Conservation (phyloP, 1,140 invertebrate genomes). For the Brachionus asplanchnoidis region DNA sequence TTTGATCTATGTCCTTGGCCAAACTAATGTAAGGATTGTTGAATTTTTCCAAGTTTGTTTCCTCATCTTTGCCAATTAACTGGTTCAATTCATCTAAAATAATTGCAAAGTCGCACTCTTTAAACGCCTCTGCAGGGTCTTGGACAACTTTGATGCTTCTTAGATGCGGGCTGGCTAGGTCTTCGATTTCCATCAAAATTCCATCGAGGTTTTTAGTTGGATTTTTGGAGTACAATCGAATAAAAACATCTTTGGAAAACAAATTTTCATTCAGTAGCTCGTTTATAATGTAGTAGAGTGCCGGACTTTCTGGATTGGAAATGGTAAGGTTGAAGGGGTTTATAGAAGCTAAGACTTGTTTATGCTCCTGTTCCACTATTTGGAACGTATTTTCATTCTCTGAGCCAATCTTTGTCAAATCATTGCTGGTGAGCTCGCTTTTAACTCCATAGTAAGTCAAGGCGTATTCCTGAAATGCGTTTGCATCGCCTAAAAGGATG, state of each 20-base stretch:
- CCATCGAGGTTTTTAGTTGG: background rate
- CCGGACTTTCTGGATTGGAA: conserved; percentile 26
- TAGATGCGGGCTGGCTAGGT: background rate
- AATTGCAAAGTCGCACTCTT: conserved; percentile 26
- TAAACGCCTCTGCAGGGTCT: background rate
- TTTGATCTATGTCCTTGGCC: background rate
- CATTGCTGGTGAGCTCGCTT: conserved; percentile 49
- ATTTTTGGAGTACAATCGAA: conserved; percentile 17
- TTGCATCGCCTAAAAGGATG: conserved; percentile 56
- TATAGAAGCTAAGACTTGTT: background rate
- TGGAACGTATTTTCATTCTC: background rate
- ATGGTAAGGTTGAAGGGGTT: background rate
- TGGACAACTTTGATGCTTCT: conserved; percentile 20
- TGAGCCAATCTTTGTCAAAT: conserved; percentile 47
- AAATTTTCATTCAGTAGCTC: background rate
- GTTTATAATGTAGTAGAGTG: conserved; percentile 9
- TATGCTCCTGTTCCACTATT: background rate
- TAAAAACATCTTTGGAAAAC: background rate
- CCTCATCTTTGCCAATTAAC: background rate
- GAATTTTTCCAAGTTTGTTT: background rate
- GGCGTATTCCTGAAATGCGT: conserved; percentile 57
- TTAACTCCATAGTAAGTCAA: conserved; percentile 53
- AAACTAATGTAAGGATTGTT: conserved; percentile 10
- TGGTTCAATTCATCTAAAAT: conserved; percentile 13
- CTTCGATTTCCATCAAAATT: conserved; percentile 4